Base-by-base conservation (phyloP, 2,113 vertebrate genomes). In the Lophochroa leadbeateri region DNA sequence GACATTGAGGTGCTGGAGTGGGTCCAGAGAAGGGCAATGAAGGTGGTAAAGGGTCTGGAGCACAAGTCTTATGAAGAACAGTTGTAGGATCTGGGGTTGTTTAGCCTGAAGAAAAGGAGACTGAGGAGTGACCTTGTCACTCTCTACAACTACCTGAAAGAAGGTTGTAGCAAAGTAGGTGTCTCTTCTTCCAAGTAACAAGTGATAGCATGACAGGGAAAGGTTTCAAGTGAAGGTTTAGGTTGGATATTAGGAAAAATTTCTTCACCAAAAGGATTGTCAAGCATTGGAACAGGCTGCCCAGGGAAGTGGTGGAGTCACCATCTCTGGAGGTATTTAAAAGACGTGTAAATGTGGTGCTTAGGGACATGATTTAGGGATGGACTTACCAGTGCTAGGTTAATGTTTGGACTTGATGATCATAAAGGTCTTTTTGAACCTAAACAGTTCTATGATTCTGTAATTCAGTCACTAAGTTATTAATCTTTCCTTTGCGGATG, bases 331-430 rank as follows among this genome's bases (percentile, higher is more conserved):
- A 75, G 52, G 25, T 46, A 35, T 75, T 27, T 58, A n/a, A n/a
- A 35, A 46, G 24, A 35, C 4, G 15, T 21, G 35, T 35, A 58
- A 55, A 20, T 75, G 15, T 35, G 6, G n/a, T 19, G 27, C 33
- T 28, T 46, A n/a, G 33, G 21, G 17, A 58, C 31, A 20, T 28
- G 25, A 33, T 35, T 58, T 75, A 75, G 13, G 28, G 24, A 14
- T 58, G 24, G 18, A 58, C 4, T 46, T 75, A 18, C 11, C 23
- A 58, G 24, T 21, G 14, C 20, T 46, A 58, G 41, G 39, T 46
- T 58, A 75, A 46, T 25, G 2, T 19, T 9, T 64, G 49, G n/a
- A 70, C 2, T 17, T 0, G 0, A 49, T n/a, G 37, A 57, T 7
- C 35, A 18, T 44, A 39, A 63, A 69, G 21, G 13, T 43, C 35